A percentile compares a stretch with the other conserved stretches of the same genome.
Conservation (phyloP, 1,140 invertebrate genomes). For the Bombus sibiricus region DNA sequence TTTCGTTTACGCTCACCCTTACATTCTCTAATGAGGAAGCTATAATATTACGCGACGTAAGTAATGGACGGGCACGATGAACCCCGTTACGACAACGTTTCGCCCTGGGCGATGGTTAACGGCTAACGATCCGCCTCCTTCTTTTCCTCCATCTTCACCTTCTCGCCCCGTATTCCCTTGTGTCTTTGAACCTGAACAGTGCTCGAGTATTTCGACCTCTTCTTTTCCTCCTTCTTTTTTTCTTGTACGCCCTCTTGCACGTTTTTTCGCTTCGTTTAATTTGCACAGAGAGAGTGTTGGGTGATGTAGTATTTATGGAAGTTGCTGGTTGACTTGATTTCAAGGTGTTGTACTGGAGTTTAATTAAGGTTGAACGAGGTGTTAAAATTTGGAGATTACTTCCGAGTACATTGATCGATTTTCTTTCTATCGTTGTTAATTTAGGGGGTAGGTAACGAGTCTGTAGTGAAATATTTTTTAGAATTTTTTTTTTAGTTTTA, state of each 20-base stretch:
- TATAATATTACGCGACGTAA: conserved; percentile 71
- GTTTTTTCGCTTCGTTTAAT: not conserved
- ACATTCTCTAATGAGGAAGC: conserved; percentile 69
- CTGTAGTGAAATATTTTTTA: too few relatives aligned
- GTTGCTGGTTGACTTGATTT: not conserved
- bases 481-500: too few relatives aligned
- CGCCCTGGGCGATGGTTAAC: conserved; percentile 61
- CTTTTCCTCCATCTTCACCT: not conserved
- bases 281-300: not conserved
- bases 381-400: too few relatives aligned
- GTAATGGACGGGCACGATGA: conserved; percentile 61
- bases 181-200: not conserved
- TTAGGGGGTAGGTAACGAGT: too few relatives aligned
- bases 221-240: not conserved
- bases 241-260: not conserved
- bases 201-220: not conserved
- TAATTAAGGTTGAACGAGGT: too few relatives aligned
- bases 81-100: conserved; percentile 55
- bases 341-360: too few relatives aligned
- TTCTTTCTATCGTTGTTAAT: too few relatives aligned
- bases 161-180: not conserved
- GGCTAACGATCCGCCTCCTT: conserved; percentile 60
- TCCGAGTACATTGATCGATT: too few relatives aligned
- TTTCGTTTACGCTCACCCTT: conserved; percentile 64
- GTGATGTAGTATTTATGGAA: not conserved